These are phyloP conservation scores for Acanthisitta chloris DNA, from an alignment of 2,113 vertebrate genomes.

Conservation along the genomic window DNA sequence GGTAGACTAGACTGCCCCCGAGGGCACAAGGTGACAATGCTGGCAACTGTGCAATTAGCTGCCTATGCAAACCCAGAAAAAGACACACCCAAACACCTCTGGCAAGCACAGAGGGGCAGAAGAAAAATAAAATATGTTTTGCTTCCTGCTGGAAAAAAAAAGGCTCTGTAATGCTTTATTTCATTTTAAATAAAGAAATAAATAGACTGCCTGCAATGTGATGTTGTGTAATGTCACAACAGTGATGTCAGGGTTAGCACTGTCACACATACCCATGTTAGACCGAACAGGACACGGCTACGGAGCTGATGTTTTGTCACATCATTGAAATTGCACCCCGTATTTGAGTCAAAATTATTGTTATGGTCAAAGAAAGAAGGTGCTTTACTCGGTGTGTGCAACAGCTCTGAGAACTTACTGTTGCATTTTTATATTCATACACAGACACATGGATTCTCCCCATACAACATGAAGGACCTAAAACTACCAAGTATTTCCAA, in stretches of 20 bases:
- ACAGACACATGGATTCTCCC: background rate
- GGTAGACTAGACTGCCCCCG: background rate
- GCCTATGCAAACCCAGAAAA: background rate
- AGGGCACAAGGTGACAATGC: background rate
- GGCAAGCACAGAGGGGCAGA: background rate
- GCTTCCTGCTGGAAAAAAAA: background rate
- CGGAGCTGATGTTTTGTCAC: background rate
- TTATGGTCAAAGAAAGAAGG: background rate
- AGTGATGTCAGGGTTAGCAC: background rate
- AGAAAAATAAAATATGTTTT: background rate
- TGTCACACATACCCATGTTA: background rate
- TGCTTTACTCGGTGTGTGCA: background rate
- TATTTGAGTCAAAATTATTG: background rate
- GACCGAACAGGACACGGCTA: background rate
- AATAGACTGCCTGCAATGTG: rapidly evolving
- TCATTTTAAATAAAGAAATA: background rate
- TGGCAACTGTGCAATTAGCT: background rate
- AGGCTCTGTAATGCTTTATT: background rate
- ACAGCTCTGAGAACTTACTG: rapidly evolving
- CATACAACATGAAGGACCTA: background rate
- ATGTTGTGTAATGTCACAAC: background rate
- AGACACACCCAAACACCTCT: background rate
- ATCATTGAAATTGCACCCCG: background rate
- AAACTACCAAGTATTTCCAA: background rate
- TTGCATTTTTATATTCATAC: background rate